Percentiles rank a stretch among this genome's conserved stretches.
phyloP scores from a whole-genome alignment of 2,113 vertebrate genomes.

The Erythrocebus patas region DNA sequence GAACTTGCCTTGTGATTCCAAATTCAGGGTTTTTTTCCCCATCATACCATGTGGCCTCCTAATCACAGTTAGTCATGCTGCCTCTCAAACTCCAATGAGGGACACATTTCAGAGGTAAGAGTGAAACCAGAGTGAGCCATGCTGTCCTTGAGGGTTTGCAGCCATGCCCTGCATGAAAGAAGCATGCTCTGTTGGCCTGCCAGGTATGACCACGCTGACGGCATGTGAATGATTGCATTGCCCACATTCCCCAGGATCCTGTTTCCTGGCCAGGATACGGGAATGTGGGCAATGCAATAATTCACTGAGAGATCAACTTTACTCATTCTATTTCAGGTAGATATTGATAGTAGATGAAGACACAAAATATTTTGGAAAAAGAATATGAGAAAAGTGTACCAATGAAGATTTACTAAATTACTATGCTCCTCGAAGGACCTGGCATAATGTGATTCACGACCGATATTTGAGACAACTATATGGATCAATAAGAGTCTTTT shows the following conservation, averaged over 20 bases:
- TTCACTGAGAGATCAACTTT: conserved; percentile 12
- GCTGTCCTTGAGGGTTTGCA: conserved; percentile 28
- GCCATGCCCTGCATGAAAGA: background rate
- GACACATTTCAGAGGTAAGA: background rate
- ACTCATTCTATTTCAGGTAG: conserved; percentile 47
- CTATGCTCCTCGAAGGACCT: background rate
- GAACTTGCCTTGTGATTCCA: background rate
- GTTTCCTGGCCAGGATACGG: background rate
- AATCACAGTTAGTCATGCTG: background rate
- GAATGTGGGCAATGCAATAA: background rate
- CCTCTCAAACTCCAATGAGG: background rate
- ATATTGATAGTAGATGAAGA: background rate
- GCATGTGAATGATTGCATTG: background rate
- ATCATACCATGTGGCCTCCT: background rate
- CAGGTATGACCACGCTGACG: background rate
- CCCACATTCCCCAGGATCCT: too few relatives aligned
- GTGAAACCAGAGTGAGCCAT: background rate
- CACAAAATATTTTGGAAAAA: background rate
- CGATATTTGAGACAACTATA: background rate
- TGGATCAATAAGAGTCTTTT: background rate
- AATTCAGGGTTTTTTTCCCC: background rate
- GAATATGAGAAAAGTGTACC: background rate
- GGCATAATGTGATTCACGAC: background rate
- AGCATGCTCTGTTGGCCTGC: background rate
- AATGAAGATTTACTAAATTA: background rate